These are phyloP conservation scores for Sesamia inferens DNA, from an alignment of 2,888 invertebrate species.

Conservation along the genomic window DNA sequence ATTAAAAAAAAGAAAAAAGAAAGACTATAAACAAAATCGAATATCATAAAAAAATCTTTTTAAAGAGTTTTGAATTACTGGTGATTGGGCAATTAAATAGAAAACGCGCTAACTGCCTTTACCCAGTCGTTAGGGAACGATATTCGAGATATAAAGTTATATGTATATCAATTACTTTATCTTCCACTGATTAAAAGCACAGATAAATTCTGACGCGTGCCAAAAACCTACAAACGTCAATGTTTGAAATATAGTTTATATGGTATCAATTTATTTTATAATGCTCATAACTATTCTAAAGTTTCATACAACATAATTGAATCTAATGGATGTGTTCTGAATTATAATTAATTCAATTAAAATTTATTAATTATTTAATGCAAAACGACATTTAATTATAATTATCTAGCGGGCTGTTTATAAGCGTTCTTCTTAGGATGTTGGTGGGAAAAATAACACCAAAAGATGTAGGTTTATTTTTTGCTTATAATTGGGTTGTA, in stretches of 20 bases:
- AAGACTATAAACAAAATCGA: constrained; percentile 57
- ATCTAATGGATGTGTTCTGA: constrained; percentile 17
- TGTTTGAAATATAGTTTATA: constrained; percentile 17
- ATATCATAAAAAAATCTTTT: constrained; percentile 50
- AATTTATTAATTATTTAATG: constrained; percentile 3
- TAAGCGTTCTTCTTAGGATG: background rate
- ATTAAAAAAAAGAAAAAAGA: too few relatives aligned
- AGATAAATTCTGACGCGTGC: constrained; percentile 41
- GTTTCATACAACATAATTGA: constrained; percentile 9
- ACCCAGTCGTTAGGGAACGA: constrained; percentile 28
- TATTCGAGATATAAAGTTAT: constrained; percentile 26
- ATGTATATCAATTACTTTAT: constrained; percentile 45
- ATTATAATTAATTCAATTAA: too few relatives aligned
- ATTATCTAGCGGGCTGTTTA: background rate
- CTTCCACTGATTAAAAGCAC: constrained; percentile 21
- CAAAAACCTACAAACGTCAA: constrained; percentile 46
- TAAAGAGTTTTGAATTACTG: constrained; percentile 31
- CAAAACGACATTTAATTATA: constrained; percentile 4
- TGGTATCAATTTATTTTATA: constrained; percentile 8
- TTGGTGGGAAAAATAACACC: too few relatives aligned
- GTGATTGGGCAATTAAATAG: constrained; percentile 62
- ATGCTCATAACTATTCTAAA: constrained; percentile 5
- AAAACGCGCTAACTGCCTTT: constrained; percentile 50
- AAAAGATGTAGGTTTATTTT: background rate
- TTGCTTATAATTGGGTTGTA: background rate